Conservation (phyloP, 2,797 vertebrate genomes). For the Pterois miles region DNA sequence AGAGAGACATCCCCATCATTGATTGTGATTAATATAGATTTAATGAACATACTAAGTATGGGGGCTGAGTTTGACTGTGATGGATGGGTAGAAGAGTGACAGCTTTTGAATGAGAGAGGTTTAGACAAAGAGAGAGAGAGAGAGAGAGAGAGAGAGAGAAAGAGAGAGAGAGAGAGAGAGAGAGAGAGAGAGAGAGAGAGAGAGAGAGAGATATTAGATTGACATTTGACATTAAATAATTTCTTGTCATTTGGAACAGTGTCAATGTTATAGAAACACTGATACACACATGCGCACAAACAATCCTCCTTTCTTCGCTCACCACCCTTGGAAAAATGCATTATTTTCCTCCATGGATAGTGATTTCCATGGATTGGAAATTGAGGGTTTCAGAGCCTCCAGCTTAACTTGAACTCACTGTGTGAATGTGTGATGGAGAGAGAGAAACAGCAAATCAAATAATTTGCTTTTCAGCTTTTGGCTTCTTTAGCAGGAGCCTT, state of each 20-base stretch:
- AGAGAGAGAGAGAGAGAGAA: neutral
- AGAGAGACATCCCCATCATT: slow-evolving; percentile 32
- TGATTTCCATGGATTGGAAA: slow-evolving; percentile 41
- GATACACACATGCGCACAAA: neutral
- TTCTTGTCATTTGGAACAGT: slow-evolving; percentile 38
- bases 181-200: slow-evolving; percentile 6
- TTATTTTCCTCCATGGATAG: slow-evolving; percentile 19
- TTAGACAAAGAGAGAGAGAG: slow-evolving; percentile 16
- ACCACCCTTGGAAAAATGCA: neutral
- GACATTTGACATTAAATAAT: slow-evolving; percentile 48
- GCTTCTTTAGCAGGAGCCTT: slow-evolving; percentile 21
- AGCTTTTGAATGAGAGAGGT: slow-evolving; percentile 27
- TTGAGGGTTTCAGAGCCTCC: slow-evolving; percentile 21
- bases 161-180: neutral
- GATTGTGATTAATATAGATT: slow-evolving; percentile 69
- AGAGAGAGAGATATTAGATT: slow-evolving; percentile 12
- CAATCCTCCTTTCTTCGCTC: slow-evolving; percentile 1
- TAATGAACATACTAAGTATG: slow-evolving; percentile 52
- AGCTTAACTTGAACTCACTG: slow-evolving; percentile 31
- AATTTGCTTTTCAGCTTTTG: slow-evolving; percentile 23
- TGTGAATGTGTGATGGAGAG: slow-evolving; percentile 4
- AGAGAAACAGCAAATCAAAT: slow-evolving; percentile 7
- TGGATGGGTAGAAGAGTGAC: slow-evolving; percentile 44
- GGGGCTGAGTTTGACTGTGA: slow-evolving; percentile 54
- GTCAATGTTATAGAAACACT: slow-evolving; percentile 24